These are phyloP conservation scores for Sminthurides aquaticus DNA, from an alignment of 2,888 invertebrate genomes.

Conservation along the genomic window DNA sequence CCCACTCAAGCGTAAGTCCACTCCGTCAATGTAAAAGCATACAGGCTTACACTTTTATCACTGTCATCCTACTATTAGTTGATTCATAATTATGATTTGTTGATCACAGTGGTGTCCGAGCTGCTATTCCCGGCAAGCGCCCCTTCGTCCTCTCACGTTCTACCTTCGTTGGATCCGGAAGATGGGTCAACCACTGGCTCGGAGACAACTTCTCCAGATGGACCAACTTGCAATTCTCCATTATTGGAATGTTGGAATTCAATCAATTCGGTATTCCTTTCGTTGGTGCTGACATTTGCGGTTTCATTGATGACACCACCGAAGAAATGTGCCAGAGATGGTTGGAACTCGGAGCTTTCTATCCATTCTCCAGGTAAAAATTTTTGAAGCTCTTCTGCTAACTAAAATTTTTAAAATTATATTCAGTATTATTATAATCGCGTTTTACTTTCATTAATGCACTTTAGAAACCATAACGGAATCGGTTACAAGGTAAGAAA, in stretches of 20 bases:
- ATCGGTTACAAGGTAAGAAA: conserved; percentile 27
- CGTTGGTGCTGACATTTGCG: conserved; percentile 44
- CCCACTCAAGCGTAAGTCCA: conserved; percentile 32
- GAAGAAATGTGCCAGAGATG: conserved; percentile 51
- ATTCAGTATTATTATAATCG: too few relatives aligned
- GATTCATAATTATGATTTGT: not conserved
- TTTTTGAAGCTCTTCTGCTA: not conserved
- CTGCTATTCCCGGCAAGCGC: conserved; percentile 49
- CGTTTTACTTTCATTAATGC: too few relatives aligned
- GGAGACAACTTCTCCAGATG: conserved; percentile 32
- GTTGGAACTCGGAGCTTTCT: conserved; percentile 50
- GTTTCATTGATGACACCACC: conserved; percentile 42
- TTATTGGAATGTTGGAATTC: conserved; percentile 47
- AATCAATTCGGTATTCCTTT: conserved; percentile 45
- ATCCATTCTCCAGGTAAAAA: conserved; percentile 46
- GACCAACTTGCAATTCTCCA: conserved; percentile 28
- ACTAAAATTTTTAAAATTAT: too few relatives aligned
- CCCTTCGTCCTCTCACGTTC: conserved; percentile 72
- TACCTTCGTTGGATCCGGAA: conserved; percentile 66
- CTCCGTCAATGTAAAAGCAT: too few relatives aligned
- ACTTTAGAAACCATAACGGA: conserved; percentile 47
- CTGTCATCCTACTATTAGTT: too few relatives aligned
- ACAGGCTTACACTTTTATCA: too few relatives aligned
- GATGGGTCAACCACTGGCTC: conserved; percentile 49
- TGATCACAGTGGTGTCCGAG: conserved; percentile 8